Base-by-base conservation (phyloP, 2,113 vertebrate species). In the Orthonyx spaldingii region DNA sequence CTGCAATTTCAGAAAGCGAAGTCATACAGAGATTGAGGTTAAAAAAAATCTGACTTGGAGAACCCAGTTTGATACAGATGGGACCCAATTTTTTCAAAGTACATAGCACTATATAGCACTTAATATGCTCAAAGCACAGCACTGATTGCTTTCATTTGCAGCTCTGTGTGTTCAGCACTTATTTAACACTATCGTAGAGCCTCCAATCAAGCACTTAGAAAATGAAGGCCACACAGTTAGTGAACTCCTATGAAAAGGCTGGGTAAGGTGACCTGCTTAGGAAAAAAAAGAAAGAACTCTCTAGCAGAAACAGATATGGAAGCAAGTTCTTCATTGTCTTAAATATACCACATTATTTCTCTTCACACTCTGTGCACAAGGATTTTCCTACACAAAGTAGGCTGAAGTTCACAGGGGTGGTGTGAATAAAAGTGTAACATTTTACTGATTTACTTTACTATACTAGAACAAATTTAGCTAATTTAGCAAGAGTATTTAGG, bases 131-230 rank as follows among this genome's bases (percentile, higher is more conserved):
- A 89, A 94, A 96, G 95, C 87, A 94, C 65, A 72, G 60, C 74
- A 93, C 60, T 95, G 93, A 97, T 97, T 96, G 95, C 93, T 96
- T 96, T 95, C 87, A 96, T 96, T 97, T 97, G 93, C 87, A 91
- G 91, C 87, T 93, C 89, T 95, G 93, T 95, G 95, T 95, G 93
- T 93, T 97, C 95, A 97, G 89, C 84, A 96, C 91, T 96, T 95
- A 92, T 60, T 92, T 93, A 97, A 94, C 83, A 79, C 81, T 91
- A 72, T 42, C 19, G 53, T 60, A 91, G 60, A 82, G 91, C 65
- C 70, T 94, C 91, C 95, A 94, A 96, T 92, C 91, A 89, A 95
- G 89, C 93, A 87, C 89, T 95, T 80, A 87, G 93, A 96, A 96
- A 96, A 97, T 93, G 91, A 95, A 96, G 89, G 95, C 94, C 87